Percentiles rank a stretch among this genome's conserved stretches.
Conservation (phyloP, 2,113 vertebrate genomes). For the Cochlearius cochlearius region DNA sequence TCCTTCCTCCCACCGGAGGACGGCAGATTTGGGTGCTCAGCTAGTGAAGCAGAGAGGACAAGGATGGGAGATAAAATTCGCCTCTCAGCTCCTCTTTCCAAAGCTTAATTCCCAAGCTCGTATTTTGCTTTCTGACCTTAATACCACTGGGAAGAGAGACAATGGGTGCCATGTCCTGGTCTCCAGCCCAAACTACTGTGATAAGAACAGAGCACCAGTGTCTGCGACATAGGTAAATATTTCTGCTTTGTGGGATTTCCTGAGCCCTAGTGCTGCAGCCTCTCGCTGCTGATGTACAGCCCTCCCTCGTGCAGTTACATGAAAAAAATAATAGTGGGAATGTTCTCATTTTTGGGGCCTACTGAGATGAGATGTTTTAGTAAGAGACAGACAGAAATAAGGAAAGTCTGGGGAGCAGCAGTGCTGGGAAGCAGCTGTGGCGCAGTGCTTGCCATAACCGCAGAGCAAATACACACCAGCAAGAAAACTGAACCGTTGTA, state of each 20-base stretch:
- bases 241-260: not conserved
- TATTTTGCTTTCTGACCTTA: not conserved
- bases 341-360: not conserved
- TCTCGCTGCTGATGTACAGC: not conserved
- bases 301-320: not conserved
- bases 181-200: not conserved
- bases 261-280: not conserved
- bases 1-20: not conserved
- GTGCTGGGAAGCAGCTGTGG: not conserved
- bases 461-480: not conserved
- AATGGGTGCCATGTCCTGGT: not conserved
- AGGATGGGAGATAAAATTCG: not conserved
- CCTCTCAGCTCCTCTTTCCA: not conserved
- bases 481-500: not conserved
- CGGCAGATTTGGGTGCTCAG: not conserved
- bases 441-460: not conserved
- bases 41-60: not conserved
- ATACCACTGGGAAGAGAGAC: not conserved
- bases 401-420: not conserved
- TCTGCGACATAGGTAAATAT: not conserved
- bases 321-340: not conserved
- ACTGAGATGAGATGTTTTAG: not conserved
- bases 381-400: not conserved
- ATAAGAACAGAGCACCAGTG: not conserved
- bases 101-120: not conserved